Evolutionary conservation across 2,888 invertebrate genomes (phyloP).

Genomic region (Ichneumon xanthorius): DNA sequence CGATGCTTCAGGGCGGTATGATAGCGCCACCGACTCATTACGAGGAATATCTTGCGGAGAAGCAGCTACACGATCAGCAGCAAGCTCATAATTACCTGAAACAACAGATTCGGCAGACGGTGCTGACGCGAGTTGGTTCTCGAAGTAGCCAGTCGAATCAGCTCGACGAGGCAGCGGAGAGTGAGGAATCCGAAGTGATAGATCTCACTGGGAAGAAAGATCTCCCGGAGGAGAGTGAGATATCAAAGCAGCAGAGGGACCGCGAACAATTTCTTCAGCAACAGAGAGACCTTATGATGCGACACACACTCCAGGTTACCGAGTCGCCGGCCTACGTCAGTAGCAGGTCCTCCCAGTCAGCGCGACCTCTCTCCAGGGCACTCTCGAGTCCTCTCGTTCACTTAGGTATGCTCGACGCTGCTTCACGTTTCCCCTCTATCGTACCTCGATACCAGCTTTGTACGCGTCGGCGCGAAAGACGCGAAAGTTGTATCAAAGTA

Average conservation of each 20-base stretch:
- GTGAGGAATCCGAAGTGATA: conserved; percentile 87
- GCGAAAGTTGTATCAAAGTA: conserved; percentile 26
- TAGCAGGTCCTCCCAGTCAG: conserved; percentile 82
- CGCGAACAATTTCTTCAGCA: conserved; percentile 88
- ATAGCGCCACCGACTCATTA: conserved; percentile 85
- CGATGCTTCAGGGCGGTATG: conserved; percentile 88
- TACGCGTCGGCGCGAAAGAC: neutral
- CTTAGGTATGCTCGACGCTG: conserved; percentile 84
- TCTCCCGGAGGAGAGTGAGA: conserved; percentile 84
- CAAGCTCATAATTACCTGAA: conserved; percentile 88
- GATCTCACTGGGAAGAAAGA: conserved; percentile 91
- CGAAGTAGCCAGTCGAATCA: conserved; percentile 87
- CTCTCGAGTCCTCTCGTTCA: conserved; percentile 94
- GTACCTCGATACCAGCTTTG: conserved; percentile 11
- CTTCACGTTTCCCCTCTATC: neutral
- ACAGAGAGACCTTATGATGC: conserved; percentile 88
- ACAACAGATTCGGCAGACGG: conserved; percentile 95
- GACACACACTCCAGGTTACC: conserved; percentile 86
- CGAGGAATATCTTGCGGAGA: conserved; percentile 86
- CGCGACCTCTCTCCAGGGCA: conserved; percentile 91
- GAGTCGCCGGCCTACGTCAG: conserved; percentile 84
- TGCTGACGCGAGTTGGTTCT: conserved; percentile 90
- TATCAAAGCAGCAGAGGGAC: conserved; percentile 87
- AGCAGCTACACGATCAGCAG: conserved; percentile 86
- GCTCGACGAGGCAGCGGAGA: conserved; percentile 87